Evolutionary conservation across 53 echinoderm and acorn worm genomes (phyloP).

Genomic region (Holothuria leucospilota): DNA sequence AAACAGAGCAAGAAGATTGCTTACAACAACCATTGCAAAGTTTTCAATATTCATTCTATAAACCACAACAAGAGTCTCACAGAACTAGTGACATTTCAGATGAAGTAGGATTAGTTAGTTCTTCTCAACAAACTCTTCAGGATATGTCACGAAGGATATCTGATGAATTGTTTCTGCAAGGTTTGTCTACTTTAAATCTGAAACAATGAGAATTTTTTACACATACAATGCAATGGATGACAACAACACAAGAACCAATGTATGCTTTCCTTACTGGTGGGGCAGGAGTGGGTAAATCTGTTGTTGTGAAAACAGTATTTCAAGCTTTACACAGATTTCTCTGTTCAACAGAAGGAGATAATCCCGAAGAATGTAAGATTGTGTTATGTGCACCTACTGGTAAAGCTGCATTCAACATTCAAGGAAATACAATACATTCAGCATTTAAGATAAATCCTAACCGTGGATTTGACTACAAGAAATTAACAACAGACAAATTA

Average conservation of each 20-base stretch:
- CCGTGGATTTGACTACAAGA: slow-evolving; percentile 14
- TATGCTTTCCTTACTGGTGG: slow-evolving; percentile 63
- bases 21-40: slow-evolving; percentile 8
- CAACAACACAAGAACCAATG: slow-evolving; percentile 28
- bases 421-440: slow-evolving; percentile 43
- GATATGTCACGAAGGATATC: neutral
- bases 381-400: slow-evolving; percentile 63
- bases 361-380: slow-evolving; percentile 46
- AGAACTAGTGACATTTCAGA: slow-evolving; percentile 16
- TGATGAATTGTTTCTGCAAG: neutral
- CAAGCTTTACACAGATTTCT: slow-evolving; percentile 45
- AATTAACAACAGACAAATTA: slow-evolving; percentile 1
- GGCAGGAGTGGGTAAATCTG: slow-evolving; percentile 73
- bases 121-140: neutral
- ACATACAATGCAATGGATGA: slow-evolving; percentile 57
- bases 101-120: slow-evolving; percentile 30
- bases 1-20: slow-evolving; percentile 36
- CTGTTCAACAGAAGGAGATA: slow-evolving; percentile 19
- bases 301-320: slow-evolving; percentile 43
- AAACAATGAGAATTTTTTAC: slow-evolving; percentile 56
- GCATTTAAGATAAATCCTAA: slow-evolving; percentile 56
- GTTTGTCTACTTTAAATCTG: neutral
- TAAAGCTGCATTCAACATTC: slow-evolving; percentile 61
- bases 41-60: slow-evolving; percentile 17
- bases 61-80: slow-evolving; percentile 3